phyloP scores from a whole-genome alignment of 2,888 invertebrate species.

The Strigamia maritima region DNA sequence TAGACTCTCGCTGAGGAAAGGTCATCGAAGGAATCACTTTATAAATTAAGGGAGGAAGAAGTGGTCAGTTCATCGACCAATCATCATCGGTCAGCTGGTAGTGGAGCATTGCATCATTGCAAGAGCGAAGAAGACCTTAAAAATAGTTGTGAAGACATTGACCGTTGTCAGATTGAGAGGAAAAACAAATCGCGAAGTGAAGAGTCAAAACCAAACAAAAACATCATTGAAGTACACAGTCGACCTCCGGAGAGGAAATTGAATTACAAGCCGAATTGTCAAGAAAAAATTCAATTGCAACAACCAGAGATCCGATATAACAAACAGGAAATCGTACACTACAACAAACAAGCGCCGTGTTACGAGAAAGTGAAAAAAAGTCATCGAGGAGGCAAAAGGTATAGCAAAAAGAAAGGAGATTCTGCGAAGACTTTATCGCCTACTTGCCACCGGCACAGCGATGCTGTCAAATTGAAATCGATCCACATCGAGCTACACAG shows the following conservation, averaged over 20 bases:
- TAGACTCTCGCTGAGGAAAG: background rate
- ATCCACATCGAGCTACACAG: background rate
- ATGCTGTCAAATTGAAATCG: constrained; percentile 19
- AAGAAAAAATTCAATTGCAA: background rate
- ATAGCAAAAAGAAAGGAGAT: background rate
- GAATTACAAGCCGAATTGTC: background rate
- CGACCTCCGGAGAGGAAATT: constrained; percentile 5
- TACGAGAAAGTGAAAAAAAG: background rate
- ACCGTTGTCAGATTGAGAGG: background rate
- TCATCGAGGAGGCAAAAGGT: background rate
- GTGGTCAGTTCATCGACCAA: constrained; percentile 4
- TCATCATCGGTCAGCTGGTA: background rate
- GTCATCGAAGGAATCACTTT: background rate
- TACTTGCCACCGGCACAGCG: background rate
- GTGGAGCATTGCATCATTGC: background rate
- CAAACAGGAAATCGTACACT: background rate
- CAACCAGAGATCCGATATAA: background rate
- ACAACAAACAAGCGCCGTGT: background rate
- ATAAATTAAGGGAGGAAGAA: background rate
- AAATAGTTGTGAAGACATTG: constrained; percentile 1
- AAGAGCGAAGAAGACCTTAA: background rate
- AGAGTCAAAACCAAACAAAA: constrained; percentile 7
- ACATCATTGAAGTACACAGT: constrained; percentile 12
- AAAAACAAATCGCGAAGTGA: background rate
- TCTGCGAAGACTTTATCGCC: background rate